These are phyloP conservation scores for Sebastes diaconus DNA, from an alignment of 2,797 vertebrate genomes.

Conservation along the genomic window DNA sequence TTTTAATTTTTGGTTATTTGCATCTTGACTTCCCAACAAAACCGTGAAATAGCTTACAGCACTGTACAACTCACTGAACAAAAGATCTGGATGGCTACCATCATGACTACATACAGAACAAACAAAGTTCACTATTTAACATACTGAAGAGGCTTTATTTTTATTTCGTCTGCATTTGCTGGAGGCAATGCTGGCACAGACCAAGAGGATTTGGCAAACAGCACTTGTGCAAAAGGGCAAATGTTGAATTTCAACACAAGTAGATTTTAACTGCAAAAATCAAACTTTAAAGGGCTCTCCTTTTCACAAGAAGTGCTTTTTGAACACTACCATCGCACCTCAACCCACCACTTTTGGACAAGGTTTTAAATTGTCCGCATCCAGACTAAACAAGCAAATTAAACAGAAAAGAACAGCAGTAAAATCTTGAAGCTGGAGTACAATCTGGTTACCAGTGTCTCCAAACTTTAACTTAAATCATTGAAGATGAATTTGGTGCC, in stretches of 20 bases:
- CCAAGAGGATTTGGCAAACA: conserved; percentile 38
- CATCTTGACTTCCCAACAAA: conserved; percentile 19
- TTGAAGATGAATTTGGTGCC: not conserved
- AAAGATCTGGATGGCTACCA: conserved; percentile 14
- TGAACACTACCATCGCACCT: not conserved
- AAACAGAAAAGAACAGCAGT: not conserved
- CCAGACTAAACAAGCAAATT: not conserved
- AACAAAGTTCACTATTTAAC: conserved; percentile 26
- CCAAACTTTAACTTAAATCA: not conserved
- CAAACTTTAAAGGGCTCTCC: conserved; percentile 14
- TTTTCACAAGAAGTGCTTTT: conserved; percentile 2
- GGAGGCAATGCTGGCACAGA: conserved; percentile 40
- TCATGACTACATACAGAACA: conserved; percentile 22
- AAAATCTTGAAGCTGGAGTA: not conserved
- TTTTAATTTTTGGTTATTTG: not conserved
- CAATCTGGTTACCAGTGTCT: not conserved
- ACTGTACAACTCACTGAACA: not conserved
- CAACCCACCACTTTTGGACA: not conserved
- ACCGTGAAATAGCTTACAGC: not conserved
- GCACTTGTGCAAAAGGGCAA: conserved; percentile 40
- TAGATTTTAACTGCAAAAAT: conserved; percentile 30
- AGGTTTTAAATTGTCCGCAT: not conserved
- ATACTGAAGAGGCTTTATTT: conserved; percentile 19
- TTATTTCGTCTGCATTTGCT: conserved; percentile 24
- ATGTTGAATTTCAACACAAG: conserved; percentile 42